Base-by-base conservation (phyloP, 92 coral and sea anemone species). In the Ricordea florida region DNA sequence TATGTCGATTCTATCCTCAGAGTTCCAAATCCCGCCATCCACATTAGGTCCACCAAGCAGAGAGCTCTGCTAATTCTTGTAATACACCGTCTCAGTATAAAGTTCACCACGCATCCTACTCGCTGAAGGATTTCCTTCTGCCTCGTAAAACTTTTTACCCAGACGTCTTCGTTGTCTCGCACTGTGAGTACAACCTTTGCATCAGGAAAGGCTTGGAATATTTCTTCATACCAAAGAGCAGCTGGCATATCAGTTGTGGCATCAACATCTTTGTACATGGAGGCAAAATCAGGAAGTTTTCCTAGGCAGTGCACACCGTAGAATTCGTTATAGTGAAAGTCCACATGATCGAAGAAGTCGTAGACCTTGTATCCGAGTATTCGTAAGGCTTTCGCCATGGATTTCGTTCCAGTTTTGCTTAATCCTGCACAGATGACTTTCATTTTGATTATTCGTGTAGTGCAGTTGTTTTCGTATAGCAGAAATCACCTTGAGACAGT, bases 371-470 rank as follows among this genome's bases (percentile, higher is more conserved):
- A 71, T 2, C 80, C 86, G 10, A 81, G 74, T 9, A 38, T 37
- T 36, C 66, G 45, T 10, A 81, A 35, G 2, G 86, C 86, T 18
- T 63, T 33, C 0, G 86, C 72, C 3, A 71, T 16, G 15, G 80
- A 48, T 62, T 62, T 62, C n/a, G 86, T 81, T 7, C 86, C 80
- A 0, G 86, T 81, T 62, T 81, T 81, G 20, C 66, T 18, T 16
- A 80, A 33, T 9, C 86, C 86, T 27, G 86, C 86, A 70, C 86
- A 80, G 3, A 80, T 69, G 6, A 81, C 67, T 26, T 81, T 81
- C 67, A 60, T 60, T 5, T 57, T 33, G n/a, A n/a, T n/a, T n/a
- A n/a, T n/a, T n/a, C n/a, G n/a, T n/a, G n/a, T n/a, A n/a, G n/a
- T n/a, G n/a, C n/a, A n/a, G n/a, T n/a, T n/a, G n/a, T n/a, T n/a